phyloP scores from a whole-genome alignment of 2,797 vertebrate species.

The Clarias fuscus region DNA sequence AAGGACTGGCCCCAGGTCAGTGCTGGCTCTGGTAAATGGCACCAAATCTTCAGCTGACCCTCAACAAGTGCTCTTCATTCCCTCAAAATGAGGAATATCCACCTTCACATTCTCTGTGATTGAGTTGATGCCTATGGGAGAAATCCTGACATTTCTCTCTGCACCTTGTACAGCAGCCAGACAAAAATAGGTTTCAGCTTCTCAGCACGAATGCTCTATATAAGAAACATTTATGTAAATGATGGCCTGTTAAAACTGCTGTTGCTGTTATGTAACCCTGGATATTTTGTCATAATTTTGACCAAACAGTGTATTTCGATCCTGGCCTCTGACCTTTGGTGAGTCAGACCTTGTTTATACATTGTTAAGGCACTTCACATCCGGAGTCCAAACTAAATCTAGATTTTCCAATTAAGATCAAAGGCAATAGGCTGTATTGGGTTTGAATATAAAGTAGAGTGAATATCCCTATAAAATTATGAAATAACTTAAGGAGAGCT shows the following conservation, averaged over 20 bases:
- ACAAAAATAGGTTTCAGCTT: neutral
- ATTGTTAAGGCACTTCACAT: neutral
- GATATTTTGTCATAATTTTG: neutral
- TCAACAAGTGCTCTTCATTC: constrained; percentile 1
- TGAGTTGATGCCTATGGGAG: constrained; percentile 30
- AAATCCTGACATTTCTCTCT: constrained; percentile 24
- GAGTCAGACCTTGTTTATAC: constrained; percentile 7
- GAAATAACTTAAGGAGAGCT: neutral
- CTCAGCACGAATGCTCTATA: neutral
- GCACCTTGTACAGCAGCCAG: neutral
- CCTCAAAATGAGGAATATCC: constrained; percentile 27
- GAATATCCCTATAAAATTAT: neutral
- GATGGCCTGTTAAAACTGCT: neutral
- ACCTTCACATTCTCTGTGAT: constrained; percentile 25
- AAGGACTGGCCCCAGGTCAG: constrained; percentile 40
- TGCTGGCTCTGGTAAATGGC: constrained; percentile 19
- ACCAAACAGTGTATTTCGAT: neutral
- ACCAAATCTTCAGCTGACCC: constrained; percentile 1
- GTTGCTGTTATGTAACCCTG: neutral
- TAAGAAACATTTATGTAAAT: neutral
- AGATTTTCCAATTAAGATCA: neutral
- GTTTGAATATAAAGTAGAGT: neutral
- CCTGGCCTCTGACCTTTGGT: neutral
- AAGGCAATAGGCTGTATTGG: neutral
- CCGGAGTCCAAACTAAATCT: neutral